phyloP scores from a whole-genome alignment of 2,888 invertebrate species.

The Crioceris asparagi region DNA sequence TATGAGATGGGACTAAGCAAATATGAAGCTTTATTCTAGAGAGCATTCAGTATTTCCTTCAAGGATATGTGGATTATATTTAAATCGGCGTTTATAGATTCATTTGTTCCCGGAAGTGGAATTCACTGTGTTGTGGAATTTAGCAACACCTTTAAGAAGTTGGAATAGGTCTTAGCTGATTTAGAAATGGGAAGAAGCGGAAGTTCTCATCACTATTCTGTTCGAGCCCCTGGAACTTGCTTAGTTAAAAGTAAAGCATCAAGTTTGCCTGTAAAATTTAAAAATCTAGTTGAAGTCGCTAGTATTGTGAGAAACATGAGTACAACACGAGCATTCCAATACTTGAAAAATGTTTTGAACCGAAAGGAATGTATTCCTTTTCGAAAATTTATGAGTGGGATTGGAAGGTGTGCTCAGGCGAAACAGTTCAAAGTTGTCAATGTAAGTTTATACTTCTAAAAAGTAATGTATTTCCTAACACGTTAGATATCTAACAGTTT shows the following conservation, averaged over 20 bases:
- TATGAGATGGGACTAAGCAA: no score
- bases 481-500: not conserved
- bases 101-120: no score
- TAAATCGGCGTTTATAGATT: no score
- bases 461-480: not conserved
- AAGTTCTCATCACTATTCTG: constrained; percentile 14
- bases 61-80: no score
- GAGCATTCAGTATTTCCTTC: no score
- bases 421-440: constrained; percentile 61
- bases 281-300: constrained; percentile 74
- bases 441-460: constrained; percentile 39
- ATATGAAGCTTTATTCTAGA: no score
- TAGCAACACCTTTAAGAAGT: no score
- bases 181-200: constrained; percentile 13
- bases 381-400: constrained; percentile 63
- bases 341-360: constrained; percentile 63
- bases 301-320: constrained; percentile 66
- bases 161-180: no score
- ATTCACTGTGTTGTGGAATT: no score
- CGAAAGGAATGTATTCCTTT: constrained; percentile 76
- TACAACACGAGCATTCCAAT: constrained; percentile 58
- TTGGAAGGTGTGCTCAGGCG: constrained; percentile 68
- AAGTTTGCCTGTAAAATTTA: constrained; percentile 68
- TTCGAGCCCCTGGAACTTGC: constrained; percentile 44
- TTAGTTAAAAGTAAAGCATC: constrained; percentile 51